Evolutionary conservation across 2,797 vertebrate genomes (phyloP).

Genomic region (Acomys russatus): DNA sequence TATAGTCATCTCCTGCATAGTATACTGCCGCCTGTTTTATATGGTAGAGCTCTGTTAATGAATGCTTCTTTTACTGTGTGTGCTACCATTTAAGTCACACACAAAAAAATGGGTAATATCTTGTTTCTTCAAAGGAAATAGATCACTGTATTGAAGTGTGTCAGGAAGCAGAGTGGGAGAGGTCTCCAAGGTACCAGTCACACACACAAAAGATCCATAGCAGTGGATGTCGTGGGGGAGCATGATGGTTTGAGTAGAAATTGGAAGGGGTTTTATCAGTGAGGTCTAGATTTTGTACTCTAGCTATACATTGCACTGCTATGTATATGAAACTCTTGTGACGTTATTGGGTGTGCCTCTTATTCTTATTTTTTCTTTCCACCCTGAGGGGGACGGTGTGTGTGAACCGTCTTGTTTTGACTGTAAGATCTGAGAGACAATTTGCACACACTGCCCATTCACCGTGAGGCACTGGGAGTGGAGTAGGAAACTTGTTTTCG

Average conservation of each 20-base stretch:
- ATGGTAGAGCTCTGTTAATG: neutral
- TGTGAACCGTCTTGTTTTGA: constrained; percentile 42
- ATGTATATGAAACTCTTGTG: constrained; percentile 30
- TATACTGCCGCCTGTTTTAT: constrained; percentile 14
- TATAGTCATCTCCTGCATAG: neutral
- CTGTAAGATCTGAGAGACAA: constrained; percentile 14
- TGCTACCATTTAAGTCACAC: constrained; percentile 29
- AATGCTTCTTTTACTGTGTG: neutral
- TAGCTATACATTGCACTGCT: constrained; percentile 5
- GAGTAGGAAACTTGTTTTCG: constrained; percentile 45
- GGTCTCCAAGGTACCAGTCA: neutral
- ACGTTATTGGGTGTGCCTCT: constrained; percentile 52
- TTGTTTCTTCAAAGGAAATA: constrained; percentile 56
- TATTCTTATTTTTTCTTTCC: neutral
- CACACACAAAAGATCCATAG: constrained; percentile 3
- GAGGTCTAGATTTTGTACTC: constrained; percentile 39
- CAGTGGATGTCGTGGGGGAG: constrained; percentile 67
- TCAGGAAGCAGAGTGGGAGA: constrained; percentile 17
- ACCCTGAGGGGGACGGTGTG: neutral
- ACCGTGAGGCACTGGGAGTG: constrained; percentile 50
- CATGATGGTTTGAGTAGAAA: constrained; percentile 50
- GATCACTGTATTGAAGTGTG: constrained; percentile 59
- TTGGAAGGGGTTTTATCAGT: constrained; percentile 61
- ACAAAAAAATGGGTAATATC: constrained; percentile 49
- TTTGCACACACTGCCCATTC: constrained; percentile 32